Conservation (phyloP, 2,888 invertebrate genomes). For the Pachliopta kotzebuea region DNA sequence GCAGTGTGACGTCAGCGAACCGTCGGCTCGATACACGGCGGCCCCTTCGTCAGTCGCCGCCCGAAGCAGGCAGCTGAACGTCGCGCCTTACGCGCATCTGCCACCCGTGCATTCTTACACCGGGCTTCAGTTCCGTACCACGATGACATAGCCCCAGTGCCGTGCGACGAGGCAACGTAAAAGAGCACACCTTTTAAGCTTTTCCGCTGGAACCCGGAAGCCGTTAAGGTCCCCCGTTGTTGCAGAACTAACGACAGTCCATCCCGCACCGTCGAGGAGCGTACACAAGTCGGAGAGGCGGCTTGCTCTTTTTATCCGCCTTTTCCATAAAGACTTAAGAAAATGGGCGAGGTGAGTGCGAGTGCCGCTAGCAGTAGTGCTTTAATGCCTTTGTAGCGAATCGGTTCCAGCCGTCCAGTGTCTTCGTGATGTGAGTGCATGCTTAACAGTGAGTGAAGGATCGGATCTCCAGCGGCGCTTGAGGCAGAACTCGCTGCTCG, state of each 20-base stretch:
- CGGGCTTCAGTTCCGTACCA: conserved; percentile 78
- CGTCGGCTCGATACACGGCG: conserved; percentile 83
- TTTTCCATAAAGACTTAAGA: conserved; percentile 75
- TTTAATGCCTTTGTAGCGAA: conserved; percentile 64
- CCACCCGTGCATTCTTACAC: conserved; percentile 72
- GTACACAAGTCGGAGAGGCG: conserved; percentile 74
- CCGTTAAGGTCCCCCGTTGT: conserved; percentile 75
- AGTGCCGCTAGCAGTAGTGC: conserved; percentile 72
- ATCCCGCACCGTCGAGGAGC: conserved; percentile 72
- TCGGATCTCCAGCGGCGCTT: conserved; percentile 36
- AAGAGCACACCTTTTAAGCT: conserved; percentile 77
- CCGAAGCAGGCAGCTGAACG: conserved; percentile 75
- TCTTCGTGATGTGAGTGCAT: conserved; percentile 71
- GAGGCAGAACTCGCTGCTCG: conserved; percentile 43
- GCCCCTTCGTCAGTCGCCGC: conserved; percentile 81
- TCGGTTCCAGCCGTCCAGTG: conserved; percentile 53
- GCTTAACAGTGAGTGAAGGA: conserved; percentile 61
- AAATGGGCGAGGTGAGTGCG: conserved; percentile 80
- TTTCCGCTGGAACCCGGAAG: conserved; percentile 72
- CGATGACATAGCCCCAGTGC: conserved; percentile 78
- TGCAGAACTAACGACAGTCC: conserved; percentile 78
- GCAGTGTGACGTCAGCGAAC: conserved; percentile 87
- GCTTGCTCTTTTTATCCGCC: conserved; percentile 74
- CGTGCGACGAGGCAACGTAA: conserved; percentile 72
- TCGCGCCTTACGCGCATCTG: conserved; percentile 70